Conservation (phyloP, 2,113 vertebrate genomes). For the Gambusia affinis region DNA sequence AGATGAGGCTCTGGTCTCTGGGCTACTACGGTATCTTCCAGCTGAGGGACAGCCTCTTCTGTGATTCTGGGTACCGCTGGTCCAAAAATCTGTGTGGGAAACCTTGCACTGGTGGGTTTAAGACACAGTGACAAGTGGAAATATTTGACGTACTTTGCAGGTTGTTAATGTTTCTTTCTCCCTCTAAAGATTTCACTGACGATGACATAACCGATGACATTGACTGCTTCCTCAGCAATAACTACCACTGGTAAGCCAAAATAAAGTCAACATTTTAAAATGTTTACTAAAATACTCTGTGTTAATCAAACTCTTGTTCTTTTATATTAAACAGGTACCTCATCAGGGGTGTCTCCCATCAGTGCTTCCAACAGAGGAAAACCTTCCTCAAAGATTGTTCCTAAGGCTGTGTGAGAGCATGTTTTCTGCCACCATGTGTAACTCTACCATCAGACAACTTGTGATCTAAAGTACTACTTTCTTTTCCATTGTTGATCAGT, state of each 20-base stretch:
- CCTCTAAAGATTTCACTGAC: constrained; percentile 4
- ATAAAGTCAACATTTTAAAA: neutral
- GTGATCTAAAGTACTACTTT: neutral
- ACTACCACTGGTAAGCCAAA: constrained; percentile 1
- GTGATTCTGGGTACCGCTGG: constrained; percentile 6
- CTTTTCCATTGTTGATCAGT: neutral
- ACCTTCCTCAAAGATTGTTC: neutral
- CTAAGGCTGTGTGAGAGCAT: neutral
- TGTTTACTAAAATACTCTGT: neutral
- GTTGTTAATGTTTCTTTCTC: neutral
- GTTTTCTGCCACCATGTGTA: neutral
- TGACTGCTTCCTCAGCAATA: neutral
- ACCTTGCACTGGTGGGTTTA: constrained; percentile 31
- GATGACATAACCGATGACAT: constrained; percentile 7
- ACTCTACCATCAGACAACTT: neutral
- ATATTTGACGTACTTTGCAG: neutral
- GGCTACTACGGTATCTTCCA: constrained; percentile 60
- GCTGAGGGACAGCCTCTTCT: constrained; percentile 44
- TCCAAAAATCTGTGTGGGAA: constrained; percentile 46
- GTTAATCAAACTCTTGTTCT: too few species aligned
- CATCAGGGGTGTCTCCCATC: neutral
- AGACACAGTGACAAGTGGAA: neutral
- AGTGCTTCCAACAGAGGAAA: neutral
- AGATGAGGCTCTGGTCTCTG: neutral
- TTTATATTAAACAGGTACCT: neutral